Evolutionary conservation across 2,888 invertebrate species (phyloP).

Genomic region (Lepidocyrtinus sp.): DNA sequence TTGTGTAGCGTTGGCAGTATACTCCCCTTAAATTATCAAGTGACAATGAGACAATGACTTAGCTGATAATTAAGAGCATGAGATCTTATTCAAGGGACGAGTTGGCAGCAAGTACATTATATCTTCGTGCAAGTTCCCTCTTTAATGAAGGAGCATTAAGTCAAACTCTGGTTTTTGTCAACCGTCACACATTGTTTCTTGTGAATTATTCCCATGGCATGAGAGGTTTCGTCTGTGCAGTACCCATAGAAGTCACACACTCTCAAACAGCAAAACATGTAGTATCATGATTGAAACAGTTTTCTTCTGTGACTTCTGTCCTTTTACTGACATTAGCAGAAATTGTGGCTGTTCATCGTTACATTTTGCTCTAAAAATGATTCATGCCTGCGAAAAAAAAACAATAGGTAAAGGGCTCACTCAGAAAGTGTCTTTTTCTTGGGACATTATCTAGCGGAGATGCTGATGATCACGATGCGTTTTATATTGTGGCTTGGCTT

Average conservation of each 20-base stretch:
- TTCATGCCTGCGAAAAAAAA: neutral
- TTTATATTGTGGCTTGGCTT: constrained; percentile 29
- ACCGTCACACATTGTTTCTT: constrained; percentile 30
- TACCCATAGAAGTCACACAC: constrained; percentile 32
- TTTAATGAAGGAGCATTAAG: too few species aligned
- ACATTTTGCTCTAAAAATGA: neutral
- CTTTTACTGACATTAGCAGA: constrained; percentile 32
- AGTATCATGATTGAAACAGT: neutral
- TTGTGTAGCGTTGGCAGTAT: too few species aligned
- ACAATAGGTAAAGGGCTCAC: neutral
- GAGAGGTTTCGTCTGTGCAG: constrained; percentile 39
- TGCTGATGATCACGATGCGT: neutral
- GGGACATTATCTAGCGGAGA: neutral
- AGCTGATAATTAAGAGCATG: too few species aligned
- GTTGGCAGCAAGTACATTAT: too few species aligned
- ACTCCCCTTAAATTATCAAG: too few species aligned
- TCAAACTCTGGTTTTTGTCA: neutral
- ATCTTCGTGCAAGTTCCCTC: too few species aligned
- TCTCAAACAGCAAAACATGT: neutral
- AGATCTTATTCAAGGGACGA: too few species aligned
- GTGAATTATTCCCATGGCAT: constrained; percentile 55
- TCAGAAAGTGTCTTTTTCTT: neutral
- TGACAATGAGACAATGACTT: too few species aligned
- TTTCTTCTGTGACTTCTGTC: constrained; percentile 14
- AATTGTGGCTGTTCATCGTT: neutral